phyloP scores from a whole-genome alignment of 1,140 invertebrate genomes.

The Xylocopa sonorina region DNA sequence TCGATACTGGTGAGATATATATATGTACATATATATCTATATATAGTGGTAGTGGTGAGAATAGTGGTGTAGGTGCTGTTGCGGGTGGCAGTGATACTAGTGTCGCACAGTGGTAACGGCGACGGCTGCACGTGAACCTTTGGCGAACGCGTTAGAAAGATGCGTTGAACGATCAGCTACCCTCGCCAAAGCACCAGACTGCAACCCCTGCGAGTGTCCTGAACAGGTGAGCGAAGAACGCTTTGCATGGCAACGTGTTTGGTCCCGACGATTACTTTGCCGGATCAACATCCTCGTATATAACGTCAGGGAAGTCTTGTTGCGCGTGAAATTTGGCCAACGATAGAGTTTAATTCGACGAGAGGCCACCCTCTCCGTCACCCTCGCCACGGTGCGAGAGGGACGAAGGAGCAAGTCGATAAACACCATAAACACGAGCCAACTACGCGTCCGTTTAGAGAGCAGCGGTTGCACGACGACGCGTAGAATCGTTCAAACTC shows the following conservation, averaged over 20 bases:
- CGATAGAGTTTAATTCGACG: no score
- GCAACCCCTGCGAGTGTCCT: not conserved
- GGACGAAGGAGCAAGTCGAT: not conserved
- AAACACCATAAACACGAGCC: not conserved
- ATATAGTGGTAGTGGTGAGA: conserved; percentile 19
- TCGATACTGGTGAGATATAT: no score
- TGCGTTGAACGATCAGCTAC: conserved; percentile 51
- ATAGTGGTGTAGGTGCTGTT: conserved; percentile 54
- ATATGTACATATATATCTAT: no score
- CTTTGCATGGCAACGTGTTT: not conserved
- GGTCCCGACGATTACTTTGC: no score
- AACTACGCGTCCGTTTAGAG: not conserved
- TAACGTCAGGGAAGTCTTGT: no score
- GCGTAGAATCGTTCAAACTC: conserved; percentile 3
- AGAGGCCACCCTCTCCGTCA: no score
- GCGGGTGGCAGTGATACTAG: conserved; percentile 42
- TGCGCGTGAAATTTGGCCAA: no score
- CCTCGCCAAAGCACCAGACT: conserved; percentile 21
- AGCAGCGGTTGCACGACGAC: not conserved
- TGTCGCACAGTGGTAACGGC: conserved; percentile 40
- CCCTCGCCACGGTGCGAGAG: not conserved
- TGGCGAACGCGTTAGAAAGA: conserved; percentile 49
- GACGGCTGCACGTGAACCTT: conserved; percentile 50
- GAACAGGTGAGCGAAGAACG: conserved; percentile 50
- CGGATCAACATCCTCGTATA: no score